Base-by-base conservation (phyloP, 2,888 invertebrate genomes). In the Torymus tubicola region DNA sequence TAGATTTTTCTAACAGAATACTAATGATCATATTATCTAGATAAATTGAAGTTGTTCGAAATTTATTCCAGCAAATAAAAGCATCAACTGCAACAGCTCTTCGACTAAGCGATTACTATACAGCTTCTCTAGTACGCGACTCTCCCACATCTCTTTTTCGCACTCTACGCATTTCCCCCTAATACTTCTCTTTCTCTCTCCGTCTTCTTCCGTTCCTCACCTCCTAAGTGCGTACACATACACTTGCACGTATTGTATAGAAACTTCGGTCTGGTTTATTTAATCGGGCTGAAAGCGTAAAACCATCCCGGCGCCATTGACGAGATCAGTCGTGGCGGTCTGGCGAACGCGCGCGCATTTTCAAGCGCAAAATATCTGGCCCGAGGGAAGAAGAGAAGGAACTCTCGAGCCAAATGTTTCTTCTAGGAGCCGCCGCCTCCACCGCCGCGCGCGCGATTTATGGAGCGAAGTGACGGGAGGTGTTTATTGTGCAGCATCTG, bases 401-500 rank as follows among this genome's bases (percentile, higher is more conserved):
- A 70, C 86, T 87, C 87, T 87, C 87, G 87, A 42, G 42, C 42
- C 88, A 89, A 89, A 88, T 89, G 89, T 90, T 90, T 89, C 90
- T 89, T 89, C 89, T 88, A 88, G 89, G 87, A 88, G 89, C 42
- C 42, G 57, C 87, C 87, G 87, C 86, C 87, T 86, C 86, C 42
- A 16, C 87, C 87, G 86, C 86, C 87, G 21, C 21, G 21, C 21
- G 87, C 86, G 88, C 90, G 89, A 90, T 90, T 90, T 90, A 90
- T 90, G 90, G 90, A 89, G 88, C 89, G 85, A 89, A 89, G 89
- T 90, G 90, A 90, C 90, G 90, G 89, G 89, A 90, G 90, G 90
- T 90, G 90, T 90, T 90, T 90, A 90, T 90, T 90, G 90, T 89
- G 89, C 89, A 89, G 90, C 90, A 90, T 90, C 90, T 90, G 90